Percentiles rank a stretch among this genome's conserved stretches.
These are phyloP conservation scores for Ctenosaura bakeri DNA, from an alignment of 2,797 vertebrate genomes.

Conservation along the genomic window DNA sequence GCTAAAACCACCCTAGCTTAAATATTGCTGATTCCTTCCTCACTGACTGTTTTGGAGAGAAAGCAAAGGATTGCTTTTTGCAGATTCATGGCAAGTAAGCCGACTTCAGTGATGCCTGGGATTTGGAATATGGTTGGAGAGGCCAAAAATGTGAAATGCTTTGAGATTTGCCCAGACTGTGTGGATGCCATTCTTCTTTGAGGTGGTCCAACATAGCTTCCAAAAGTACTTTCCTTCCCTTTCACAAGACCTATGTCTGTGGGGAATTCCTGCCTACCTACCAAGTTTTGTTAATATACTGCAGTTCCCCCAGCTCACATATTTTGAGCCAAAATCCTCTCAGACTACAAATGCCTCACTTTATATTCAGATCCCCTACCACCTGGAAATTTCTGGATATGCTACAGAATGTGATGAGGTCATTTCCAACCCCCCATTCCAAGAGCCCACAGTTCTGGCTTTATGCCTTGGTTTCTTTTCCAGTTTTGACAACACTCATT, in stretches of 20 bases:
- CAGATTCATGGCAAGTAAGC: conserved; percentile 2
- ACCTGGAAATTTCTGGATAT: conserved; percentile 1
- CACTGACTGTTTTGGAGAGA: not conserved
- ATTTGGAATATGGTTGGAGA: conserved; percentile 2
- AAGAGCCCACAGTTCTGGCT: conserved; percentile 2
- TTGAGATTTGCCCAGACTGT: not conserved
- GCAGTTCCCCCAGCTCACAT: not conserved
- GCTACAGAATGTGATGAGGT: conserved; percentile 13
- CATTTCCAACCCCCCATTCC: not conserved
- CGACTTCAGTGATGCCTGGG: conserved; percentile 28
- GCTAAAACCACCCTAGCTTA: accelerated
- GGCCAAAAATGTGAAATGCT: not conserved
- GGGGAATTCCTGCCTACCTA: not conserved
- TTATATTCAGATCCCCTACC: not conserved
- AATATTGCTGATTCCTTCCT: conserved; percentile 4
- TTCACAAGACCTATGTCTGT: accelerated
- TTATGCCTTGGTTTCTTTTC: not conserved
- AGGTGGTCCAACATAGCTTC: accelerated
- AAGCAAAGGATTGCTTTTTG: not conserved
- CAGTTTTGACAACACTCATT: not conserved
- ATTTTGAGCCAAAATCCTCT: not conserved
- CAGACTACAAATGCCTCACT: not conserved
- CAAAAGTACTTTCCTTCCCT: not conserved
- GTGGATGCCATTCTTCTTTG: not conserved
- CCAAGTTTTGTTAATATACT: not conserved